Evolutionary conservation across 2,888 invertebrate species (phyloP), one percentile per base, ranked within the genome.

Genomic region (Sabellastarte sp.): DNA sequence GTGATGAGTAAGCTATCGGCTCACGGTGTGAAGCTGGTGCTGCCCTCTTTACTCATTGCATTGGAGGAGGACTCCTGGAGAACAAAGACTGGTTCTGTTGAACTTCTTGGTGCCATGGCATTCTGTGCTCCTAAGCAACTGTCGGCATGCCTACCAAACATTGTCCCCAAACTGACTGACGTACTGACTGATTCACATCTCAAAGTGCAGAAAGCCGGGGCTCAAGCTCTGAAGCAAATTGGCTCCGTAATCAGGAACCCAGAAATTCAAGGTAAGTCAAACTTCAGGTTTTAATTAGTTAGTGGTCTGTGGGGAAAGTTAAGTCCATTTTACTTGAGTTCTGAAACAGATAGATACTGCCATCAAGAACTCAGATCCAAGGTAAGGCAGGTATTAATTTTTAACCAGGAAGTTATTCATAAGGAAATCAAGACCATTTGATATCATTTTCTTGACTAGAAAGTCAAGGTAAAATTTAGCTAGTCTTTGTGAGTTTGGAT

Each of bases 121-220:
- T 96, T 91, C 86, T 99, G 98, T 85, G 99, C 99, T 0, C 99
- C 99, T 0, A 96, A 97, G 84, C 99, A 99, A 85, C 87, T 99
- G 69, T 97, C 97, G 2, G 95, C 96, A 0, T 98, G 98, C 84
- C 87, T 99, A 75, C 99, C 99, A 1, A 94, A 91, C 82, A 98
- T 99, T 83, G 98, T 99, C 66, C 99, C 99, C 26, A 95, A 95
- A 80, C 87, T 99, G 50, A 96, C 97, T 69, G 96, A 96, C 85
- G 94, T 96, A 41, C 87, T 99, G 59, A 93, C 95, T 68, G 99
- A 99, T 86, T 97, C 98, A 0, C 99, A 99, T 82, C 91, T 93
- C 78, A 93, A 94, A 85, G 95, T 98, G 41, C 96, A 96, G 86
- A 93, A 92, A 81, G 93, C 96, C n/a, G 96, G 95, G 20, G 93